Evolutionary conservation across 2,888 invertebrate species (phyloP).

Genomic region (Diarsia brunnea): DNA sequence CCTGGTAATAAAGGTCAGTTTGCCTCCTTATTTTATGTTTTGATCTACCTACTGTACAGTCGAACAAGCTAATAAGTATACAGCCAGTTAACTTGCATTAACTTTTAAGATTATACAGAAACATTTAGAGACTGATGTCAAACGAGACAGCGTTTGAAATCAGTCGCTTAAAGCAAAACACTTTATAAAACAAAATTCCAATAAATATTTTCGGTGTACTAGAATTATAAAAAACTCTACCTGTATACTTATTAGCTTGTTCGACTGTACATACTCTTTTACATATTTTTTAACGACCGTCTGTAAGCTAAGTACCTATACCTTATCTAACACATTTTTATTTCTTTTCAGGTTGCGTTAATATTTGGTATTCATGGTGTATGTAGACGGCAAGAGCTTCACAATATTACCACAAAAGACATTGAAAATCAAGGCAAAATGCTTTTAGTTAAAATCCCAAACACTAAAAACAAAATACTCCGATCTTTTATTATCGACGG

Average conservation of each 20-base stretch:
- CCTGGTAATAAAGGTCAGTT: not conserved
- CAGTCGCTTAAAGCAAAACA: too few species aligned
- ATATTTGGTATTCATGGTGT: too few species aligned
- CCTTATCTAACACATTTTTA: conserved; percentile 5
- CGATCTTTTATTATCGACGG: conserved; percentile 1
- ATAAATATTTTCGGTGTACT: too few species aligned
- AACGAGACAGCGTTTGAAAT: too few species aligned
- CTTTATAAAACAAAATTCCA: too few species aligned
- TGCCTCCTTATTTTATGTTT: conserved; percentile 1
- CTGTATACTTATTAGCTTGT: too few species aligned
- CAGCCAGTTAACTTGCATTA: too few species aligned
- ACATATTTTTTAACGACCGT: not conserved
- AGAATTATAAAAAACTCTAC: too few species aligned
- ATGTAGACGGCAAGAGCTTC: not conserved
- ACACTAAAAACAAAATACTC: conserved; percentile 2
- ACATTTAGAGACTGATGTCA: too few species aligned
- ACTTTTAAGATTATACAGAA: too few species aligned
- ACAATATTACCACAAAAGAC: not conserved
- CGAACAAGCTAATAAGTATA: too few species aligned
- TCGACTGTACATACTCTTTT: too few species aligned
- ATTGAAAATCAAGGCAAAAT: conserved; percentile 1
- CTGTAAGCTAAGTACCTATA: conserved; percentile 5
- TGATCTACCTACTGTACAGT: not conserved
- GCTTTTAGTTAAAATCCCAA: conserved; percentile 1
- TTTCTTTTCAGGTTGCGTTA: not conserved